These are phyloP conservation scores for Gila orcuttii DNA, from an alignment of 2,113 vertebrate genomes.

Conservation along the genomic window DNA sequence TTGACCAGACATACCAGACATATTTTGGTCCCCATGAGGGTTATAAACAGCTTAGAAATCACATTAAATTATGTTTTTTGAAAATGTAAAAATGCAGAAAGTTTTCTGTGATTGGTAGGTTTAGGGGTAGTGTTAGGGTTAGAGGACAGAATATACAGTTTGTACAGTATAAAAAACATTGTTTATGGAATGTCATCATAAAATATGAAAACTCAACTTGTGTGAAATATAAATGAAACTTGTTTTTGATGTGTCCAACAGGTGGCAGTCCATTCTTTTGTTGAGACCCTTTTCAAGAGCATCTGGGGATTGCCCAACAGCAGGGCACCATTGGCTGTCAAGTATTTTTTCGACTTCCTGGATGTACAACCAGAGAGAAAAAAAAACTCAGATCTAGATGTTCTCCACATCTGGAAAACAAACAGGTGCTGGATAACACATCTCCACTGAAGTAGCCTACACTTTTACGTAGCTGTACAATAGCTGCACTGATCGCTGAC, in stretches of 20 bases:
- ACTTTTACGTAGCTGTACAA: background rate
- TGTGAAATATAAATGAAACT: background rate
- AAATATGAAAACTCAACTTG: background rate
- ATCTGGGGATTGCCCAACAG: conserved; percentile 87
- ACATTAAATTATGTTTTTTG: too few relatives aligned
- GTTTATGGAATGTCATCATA: background rate
- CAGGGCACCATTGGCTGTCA: conserved; percentile 85
- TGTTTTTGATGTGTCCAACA: conserved; percentile 65
- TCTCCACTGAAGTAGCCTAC: background rate
- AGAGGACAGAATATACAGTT: background rate
- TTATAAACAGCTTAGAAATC: too few relatives aligned
- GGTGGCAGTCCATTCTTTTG: conserved; percentile 93
- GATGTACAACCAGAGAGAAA: conserved; percentile 89
- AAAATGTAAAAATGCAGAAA: too few relatives aligned
- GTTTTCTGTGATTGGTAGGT: too few relatives aligned
- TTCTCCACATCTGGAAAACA: conserved; percentile 98
- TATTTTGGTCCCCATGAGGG: too few relatives aligned
- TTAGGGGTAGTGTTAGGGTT: too few relatives aligned
- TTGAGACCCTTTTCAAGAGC: conserved; percentile 90
- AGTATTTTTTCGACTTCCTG: conserved; percentile 96
- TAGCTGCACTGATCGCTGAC: background rate
- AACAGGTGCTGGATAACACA: conserved; percentile 83
- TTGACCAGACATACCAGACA: too few relatives aligned
- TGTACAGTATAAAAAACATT: too few relatives aligned
- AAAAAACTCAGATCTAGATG: conserved; percentile 92